Conservation (phyloP, 1,140 invertebrate species). For the Callitettix versicolor region DNA sequence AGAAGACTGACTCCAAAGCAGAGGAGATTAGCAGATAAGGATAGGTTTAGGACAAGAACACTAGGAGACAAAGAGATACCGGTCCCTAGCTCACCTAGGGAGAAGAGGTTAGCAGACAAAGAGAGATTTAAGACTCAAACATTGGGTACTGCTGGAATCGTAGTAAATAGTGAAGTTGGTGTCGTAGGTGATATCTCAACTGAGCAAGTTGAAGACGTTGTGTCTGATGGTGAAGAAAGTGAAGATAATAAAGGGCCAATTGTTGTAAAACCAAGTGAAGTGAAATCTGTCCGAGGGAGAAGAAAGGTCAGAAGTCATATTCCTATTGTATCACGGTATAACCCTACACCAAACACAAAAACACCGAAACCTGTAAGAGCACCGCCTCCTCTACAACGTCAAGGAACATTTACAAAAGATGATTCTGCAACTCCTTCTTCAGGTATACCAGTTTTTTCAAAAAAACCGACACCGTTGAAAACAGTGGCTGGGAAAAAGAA, state of each 20-base stretch:
- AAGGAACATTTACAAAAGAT: conserved; percentile 29
- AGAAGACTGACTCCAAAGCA: conserved; percentile 51
- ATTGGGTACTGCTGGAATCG: conserved; percentile 26
- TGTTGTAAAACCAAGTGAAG: conserved; percentile 45
- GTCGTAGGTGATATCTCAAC: not conserved
- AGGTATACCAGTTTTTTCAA: conserved; percentile 19
- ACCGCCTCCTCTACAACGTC: conserved; percentile 17
- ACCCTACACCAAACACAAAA: conserved; percentile 15
- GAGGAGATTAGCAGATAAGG: conserved; percentile 44
- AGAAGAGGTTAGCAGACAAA: conserved; percentile 30
- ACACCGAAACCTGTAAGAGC: not conserved
- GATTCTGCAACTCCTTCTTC: conserved; percentile 22
- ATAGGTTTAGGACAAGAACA: conserved; percentile 51
- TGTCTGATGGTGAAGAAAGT: conserved; percentile 25
- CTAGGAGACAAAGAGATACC: conserved; percentile 4
- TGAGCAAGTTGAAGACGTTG: not conserved
- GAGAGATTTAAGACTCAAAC: conserved; percentile 53
- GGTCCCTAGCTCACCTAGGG: conserved; percentile 2
- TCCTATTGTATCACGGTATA: conserved; percentile 19
- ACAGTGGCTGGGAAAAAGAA: conserved; percentile 15
- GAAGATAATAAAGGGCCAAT: conserved; percentile 37
- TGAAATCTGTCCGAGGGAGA: conserved; percentile 61
- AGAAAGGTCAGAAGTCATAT: conserved; percentile 41
- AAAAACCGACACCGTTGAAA: conserved; percentile 16
- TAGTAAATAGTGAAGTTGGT: not conserved